Conservation (phyloP, 2,888 invertebrate genomes). For the Laothoe populi region DNA sequence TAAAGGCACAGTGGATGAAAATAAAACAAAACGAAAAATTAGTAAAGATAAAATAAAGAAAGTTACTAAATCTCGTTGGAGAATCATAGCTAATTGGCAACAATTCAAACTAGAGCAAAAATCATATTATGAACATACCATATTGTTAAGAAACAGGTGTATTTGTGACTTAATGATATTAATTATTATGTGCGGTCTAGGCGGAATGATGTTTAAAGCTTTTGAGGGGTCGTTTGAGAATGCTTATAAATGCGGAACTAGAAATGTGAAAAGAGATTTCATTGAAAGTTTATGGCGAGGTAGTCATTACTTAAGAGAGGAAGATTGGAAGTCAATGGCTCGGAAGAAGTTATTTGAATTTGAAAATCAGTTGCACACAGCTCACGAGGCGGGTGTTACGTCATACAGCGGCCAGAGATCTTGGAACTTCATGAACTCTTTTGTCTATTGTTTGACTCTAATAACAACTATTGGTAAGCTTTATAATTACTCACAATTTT, state of each 20-base stretch:
- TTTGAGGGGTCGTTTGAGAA: conserved; percentile 94
- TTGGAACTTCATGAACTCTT: conserved; percentile 95
- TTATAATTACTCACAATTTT: conserved; percentile 7
- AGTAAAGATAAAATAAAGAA: conserved; percentile 55
- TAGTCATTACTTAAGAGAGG: conserved; percentile 92
- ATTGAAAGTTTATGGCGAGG: conserved; percentile 92
- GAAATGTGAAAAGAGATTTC: conserved; percentile 93
- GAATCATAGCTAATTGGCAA: conserved; percentile 81
- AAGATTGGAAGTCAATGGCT: conserved; percentile 95
- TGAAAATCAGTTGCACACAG: conserved; percentile 93
- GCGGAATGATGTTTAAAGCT: conserved; percentile 91
- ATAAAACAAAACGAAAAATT: conserved; percentile 49
- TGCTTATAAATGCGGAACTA: conserved; percentile 94
- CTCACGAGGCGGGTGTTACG: conserved; percentile 93
- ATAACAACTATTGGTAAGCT: conserved; percentile 95
- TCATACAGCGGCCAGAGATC: conserved; percentile 93
- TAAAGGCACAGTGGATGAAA: conserved; percentile 46
- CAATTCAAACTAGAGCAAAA: conserved; percentile 85
- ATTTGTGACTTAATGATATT: conserved; percentile 88
- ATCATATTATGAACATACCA: conserved; percentile 82
- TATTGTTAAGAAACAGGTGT: conserved; percentile 87
- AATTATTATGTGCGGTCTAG: conserved; percentile 90
- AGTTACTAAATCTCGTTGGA: conserved; percentile 64
- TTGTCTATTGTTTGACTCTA: conserved; percentile 94
- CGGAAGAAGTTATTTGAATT: conserved; percentile 92